Evolutionary conservation across 2,797 vertebrate species (phyloP), one percentile per base, ranked within the genome.

Genomic region (Esox masquinongy): DNA sequence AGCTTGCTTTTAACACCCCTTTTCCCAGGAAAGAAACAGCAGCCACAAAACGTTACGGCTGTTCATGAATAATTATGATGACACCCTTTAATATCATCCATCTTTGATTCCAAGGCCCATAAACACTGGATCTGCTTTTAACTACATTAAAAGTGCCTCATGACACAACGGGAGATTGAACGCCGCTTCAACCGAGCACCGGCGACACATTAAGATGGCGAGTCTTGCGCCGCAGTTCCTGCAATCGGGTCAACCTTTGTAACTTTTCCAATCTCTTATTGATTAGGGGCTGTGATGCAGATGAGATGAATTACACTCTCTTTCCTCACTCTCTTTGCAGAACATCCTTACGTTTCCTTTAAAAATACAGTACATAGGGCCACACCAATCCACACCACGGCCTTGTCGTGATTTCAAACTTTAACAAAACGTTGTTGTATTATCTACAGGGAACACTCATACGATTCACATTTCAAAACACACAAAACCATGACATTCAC

Each of bases 1-100:
- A 80, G 29, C 71, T 63, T 8, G 2, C 79, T 72, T 84, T 77
- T 80, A 85, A 87, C 43, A 53, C 73, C 11, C 16, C 79, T 64
- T 77, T 76, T 70, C 7, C 29, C 75, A 51, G 61, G 64, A 73
- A 53, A 43, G 72, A 80, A 72, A 81, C 56, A 61, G 53, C 67
- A 85, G 78, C 56, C 71, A 84, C 79, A 83, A 85, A 87, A 81
- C 76, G 83, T 88, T 82, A 89, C 75, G 75, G 82, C 82, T 77
- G 61, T 81, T 86, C 77, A 82, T 86, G 77, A 86, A 84, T 89
- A 88, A 90, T 84, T 86, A 82, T 70, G 72, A 85, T 82, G 70
- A 78, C 67, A 70, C 67, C 56, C 74, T 79, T 22, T 5, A 63
- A 77, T 78, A 76, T 69, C 71, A 73, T 73, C 72, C 16, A 22